Percentiles rank a stretch among this genome's conserved stretches.
phyloP scores from a whole-genome alignment of 2,888 invertebrate species.

The Limnephilus marmoratus region DNA sequence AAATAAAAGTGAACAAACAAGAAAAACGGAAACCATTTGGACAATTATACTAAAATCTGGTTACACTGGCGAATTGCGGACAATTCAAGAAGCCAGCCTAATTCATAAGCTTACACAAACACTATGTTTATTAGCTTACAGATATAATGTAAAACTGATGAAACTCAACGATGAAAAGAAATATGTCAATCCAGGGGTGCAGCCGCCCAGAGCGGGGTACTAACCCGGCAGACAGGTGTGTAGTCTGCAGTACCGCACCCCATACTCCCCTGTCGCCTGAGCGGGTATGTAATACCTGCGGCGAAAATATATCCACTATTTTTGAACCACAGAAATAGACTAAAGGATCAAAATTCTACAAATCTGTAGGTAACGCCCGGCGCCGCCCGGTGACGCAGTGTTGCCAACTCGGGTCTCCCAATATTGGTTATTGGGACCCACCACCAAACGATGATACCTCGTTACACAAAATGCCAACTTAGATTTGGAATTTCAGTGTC shows the following conservation, averaged over 20 bases:
- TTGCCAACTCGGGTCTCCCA: neutral
- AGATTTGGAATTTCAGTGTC: constrained; percentile 44
- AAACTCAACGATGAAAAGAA: constrained; percentile 20
- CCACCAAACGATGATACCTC: constrained; percentile 20
- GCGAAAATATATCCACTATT: neutral
- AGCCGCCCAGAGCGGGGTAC: neutral
- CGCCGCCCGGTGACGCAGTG: neutral
- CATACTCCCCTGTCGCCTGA: neutral
- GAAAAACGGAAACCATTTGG: constrained; percentile 46
- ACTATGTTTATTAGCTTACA: constrained; percentile 44
- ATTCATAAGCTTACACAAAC: constrained; percentile 43
- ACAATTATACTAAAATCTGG: constrained; percentile 34
- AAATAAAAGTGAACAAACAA: constrained; percentile 3
- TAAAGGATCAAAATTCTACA: neutral
- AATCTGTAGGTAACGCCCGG: constrained; percentile 5
- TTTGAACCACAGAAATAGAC: constrained; percentile 18
- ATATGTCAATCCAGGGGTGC: constrained; percentile 22
- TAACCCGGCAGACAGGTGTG: neutral
- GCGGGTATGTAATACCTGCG: constrained; percentile 7
- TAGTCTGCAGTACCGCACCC: neutral
- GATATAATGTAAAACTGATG: constrained; percentile 8
- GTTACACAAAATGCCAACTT: constrained; percentile 42
- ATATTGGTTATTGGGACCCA: neutral
- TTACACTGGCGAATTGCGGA: neutral
- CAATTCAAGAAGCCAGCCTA: constrained; percentile 3